Percentiles rank a stretch among this genome's conserved stretches.
phyloP scores from a whole-genome alignment of 2,888 invertebrate genomes.

The Clostera curtula region DNA sequence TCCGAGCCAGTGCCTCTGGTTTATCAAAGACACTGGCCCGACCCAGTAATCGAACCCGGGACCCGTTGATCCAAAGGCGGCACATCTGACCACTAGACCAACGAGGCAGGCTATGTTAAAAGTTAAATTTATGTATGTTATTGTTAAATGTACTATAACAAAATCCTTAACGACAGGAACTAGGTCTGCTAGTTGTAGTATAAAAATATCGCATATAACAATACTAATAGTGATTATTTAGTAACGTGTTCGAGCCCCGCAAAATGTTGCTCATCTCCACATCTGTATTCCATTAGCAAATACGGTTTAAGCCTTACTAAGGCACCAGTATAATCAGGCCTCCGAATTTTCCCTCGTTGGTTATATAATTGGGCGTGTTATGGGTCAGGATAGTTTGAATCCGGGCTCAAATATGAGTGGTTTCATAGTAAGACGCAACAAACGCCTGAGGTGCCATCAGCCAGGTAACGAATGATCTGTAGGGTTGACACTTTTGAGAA shows the following conservation, averaged over 20 bases:
- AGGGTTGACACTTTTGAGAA: constrained; percentile 36
- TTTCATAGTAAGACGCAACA: constrained; percentile 53
- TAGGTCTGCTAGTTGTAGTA: no score
- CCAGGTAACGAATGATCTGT: constrained; percentile 45
- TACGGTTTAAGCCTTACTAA: constrained; percentile 51
- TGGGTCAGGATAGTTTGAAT: constrained; percentile 46
- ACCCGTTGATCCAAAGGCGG: no score
- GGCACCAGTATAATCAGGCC: constrained; percentile 36
- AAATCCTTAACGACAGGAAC: no score
- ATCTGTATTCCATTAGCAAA: constrained; percentile 71
- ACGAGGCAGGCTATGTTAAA: no score
- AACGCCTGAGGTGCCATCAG: constrained; percentile 65
- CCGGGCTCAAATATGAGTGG: constrained; percentile 51
- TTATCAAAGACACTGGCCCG: no score
- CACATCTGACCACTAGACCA: no score
- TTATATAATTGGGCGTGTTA: constrained; percentile 36
- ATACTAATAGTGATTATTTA: no score
- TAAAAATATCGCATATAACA: no score
- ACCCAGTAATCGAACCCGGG: no score
- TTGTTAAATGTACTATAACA: no score
- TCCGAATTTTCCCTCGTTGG: constrained; percentile 19
- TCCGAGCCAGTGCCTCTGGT: no score
- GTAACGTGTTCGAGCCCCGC: constrained; percentile 45
- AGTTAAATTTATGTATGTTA: no score
- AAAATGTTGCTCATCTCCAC: constrained; percentile 59